A percentile compares a stretch with the other conserved stretches of the same genome.
Conservation (phyloP, 1,140 invertebrate genomes). For the Atta colombica region DNA sequence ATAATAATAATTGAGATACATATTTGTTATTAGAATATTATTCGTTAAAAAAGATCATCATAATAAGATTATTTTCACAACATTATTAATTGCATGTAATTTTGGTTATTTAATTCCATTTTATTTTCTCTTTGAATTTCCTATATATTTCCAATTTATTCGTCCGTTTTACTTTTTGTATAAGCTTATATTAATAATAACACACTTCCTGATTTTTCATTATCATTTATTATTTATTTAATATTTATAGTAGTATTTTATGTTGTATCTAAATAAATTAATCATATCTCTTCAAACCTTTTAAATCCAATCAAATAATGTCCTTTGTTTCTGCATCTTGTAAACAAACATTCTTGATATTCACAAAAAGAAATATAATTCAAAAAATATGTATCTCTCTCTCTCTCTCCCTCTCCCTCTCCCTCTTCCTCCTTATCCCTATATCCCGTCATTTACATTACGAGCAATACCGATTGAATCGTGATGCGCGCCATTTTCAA, state of each 20-base stretch:
- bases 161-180: neutral
- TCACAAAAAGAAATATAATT: constrained; percentile 5
- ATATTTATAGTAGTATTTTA: constrained; percentile 9
- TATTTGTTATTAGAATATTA: neutral
- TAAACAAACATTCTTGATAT: neutral
- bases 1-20: neutral
- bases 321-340: neutral
- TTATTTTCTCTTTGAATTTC: neutral
- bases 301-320: neutral
- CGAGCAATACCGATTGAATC: constrained; percentile 37
- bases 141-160: neutral
- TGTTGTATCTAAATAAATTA: neutral
- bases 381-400: neutral
- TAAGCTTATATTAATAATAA: neutral
- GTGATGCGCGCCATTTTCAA: constrained; percentile 7
- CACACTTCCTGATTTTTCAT: neutral
- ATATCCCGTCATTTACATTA: constrained; percentile 24
- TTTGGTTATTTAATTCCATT: neutral
- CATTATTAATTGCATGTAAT: constrained; percentile 1
- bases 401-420: neutral
- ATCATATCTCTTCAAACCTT: neutral
- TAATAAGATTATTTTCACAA: neutral
- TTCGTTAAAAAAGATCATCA: neutral
- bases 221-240: neutral
- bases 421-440: neutral